phyloP scores from a whole-genome alignment of 2,888 invertebrate species.

The Sinohyriopsis cumingii region DNA sequence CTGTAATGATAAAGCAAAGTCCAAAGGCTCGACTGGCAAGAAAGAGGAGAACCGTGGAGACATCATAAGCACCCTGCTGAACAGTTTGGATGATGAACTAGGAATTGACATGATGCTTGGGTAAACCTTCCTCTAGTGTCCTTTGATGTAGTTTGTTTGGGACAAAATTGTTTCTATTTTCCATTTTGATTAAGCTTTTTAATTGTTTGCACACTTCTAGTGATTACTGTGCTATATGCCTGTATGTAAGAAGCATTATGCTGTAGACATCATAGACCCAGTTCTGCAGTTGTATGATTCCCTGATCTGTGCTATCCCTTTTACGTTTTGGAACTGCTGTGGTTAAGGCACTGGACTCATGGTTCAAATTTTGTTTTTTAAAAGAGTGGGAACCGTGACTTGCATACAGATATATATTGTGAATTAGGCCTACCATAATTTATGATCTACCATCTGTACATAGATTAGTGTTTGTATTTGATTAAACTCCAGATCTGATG shows the following conservation, averaged over 20 bases:
- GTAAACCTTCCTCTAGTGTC: slow-evolving; percentile 26
- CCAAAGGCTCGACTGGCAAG: slow-evolving; percentile 44
- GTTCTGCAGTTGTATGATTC: too few relatives aligned
- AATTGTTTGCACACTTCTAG: too few relatives aligned
- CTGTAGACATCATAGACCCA: too few relatives aligned
- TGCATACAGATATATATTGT: not conserved
- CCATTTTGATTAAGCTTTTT: too few relatives aligned
- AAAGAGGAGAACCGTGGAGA: slow-evolving; percentile 53
- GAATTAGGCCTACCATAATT: not conserved
- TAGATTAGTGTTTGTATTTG: not conserved
- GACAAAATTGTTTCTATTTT: too few relatives aligned
- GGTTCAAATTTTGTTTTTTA: too few relatives aligned
- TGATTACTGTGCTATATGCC: too few relatives aligned
- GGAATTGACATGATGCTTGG: slow-evolving; percentile 79
- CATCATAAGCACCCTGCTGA: slow-evolving; percentile 57
- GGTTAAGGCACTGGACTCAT: too few relatives aligned
- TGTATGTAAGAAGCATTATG: too few relatives aligned
- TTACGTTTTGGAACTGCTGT: too few relatives aligned
- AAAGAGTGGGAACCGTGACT: too few relatives aligned
- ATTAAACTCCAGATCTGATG: not conserved
- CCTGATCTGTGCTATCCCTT: too few relatives aligned
- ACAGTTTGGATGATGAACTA: slow-evolving; percentile 76
- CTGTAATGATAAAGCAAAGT: slow-evolving; percentile 54
- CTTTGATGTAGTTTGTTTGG: not conserved
- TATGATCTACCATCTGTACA: not conserved